Conservation (phyloP, 1,140 invertebrate genomes). For the Trissolcus basalis region DNA sequence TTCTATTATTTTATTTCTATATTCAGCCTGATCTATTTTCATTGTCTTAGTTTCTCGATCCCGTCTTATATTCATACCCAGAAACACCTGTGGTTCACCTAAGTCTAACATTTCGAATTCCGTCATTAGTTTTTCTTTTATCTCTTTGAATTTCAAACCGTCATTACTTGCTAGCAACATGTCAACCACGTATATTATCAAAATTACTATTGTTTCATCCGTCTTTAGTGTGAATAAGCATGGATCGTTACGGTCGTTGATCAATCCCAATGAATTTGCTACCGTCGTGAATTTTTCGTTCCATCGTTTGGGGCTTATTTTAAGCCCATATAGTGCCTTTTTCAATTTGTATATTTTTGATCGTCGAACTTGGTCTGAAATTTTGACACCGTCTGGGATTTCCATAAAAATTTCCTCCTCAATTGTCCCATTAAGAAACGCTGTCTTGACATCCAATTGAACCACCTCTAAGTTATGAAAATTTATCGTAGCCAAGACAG, state of each 20-base stretch:
- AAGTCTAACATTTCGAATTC: neutral
- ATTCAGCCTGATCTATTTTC: conserved; percentile 15
- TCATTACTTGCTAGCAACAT: conserved; percentile 1
- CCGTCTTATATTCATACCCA: conserved; percentile 6
- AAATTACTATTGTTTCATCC: neutral
- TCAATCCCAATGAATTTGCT: conserved; percentile 3
- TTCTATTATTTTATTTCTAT: conserved; percentile 9
- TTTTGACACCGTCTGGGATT: conserved; percentile 55
- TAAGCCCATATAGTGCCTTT: conserved; percentile 70
- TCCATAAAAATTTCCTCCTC: conserved; percentile 67
- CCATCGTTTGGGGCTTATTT: conserved; percentile 70
- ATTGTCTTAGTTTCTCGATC: conserved; percentile 9
- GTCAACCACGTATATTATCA: neutral
- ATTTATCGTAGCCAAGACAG: neutral
- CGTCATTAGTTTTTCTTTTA: neutral
- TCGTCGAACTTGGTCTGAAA: neutral
- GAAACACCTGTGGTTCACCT: neutral
- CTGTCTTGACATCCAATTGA: conserved; percentile 66
- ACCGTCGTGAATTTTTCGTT: conserved; percentile 54
- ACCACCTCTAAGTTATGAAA: neutral
- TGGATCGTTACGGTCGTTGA: conserved; percentile 22
- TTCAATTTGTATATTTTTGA: conserved; percentile 58
- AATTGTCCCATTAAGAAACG: conserved; percentile 68
- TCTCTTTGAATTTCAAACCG: neutral
- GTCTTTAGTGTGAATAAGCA: conserved; percentile 7